phyloP scores from a whole-genome alignment of 1,140 invertebrate species.

The Camponotus pennsylvanicus region DNA sequence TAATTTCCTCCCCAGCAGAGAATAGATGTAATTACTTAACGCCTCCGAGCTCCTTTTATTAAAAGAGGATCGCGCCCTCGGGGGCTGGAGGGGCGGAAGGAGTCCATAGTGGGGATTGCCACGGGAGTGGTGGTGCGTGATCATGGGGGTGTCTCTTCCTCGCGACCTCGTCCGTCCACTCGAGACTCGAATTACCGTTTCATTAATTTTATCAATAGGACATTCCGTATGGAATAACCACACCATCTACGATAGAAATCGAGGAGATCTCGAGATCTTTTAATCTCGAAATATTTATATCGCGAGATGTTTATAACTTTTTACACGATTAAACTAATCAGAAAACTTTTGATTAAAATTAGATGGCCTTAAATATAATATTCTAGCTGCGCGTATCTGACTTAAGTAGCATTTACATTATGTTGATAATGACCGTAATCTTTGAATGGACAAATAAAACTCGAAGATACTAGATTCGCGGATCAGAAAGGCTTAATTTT shows the following conservation, averaged over 20 bases:
- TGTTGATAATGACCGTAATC: not conserved
- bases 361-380: not conserved
- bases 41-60: slow-evolving; percentile 83
- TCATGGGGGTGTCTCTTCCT: slow-evolving; percentile 53
- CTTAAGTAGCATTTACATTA: too few relatives aligned
- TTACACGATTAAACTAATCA: not conserved
- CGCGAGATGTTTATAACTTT: not conserved
- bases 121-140: slow-evolving; percentile 65
- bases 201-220: slow-evolving; percentile 51
- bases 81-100: slow-evolving; percentile 73
- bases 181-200: slow-evolving; percentile 27
- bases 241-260: not conserved
- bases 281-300: not conserved
- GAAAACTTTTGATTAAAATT: not conserved
- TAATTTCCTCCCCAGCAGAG: slow-evolving; percentile 85
- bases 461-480: not conserved
- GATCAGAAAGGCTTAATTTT: not conserved
- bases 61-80: slow-evolving; percentile 85
- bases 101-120: slow-evolving; percentile 63
- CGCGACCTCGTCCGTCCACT: slow-evolving; percentile 32
- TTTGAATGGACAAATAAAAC: slow-evolving; percentile 1
- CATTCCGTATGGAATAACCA: slow-evolving; percentile 10
- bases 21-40: slow-evolving; percentile 87
- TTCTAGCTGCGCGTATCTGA: too few relatives aligned
- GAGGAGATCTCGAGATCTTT: not conserved